Evolutionary conservation across 2,888 invertebrate genomes (phyloP), one percentile per base, ranked within the genome.

Genomic region (Cerceris ruficornis): DNA sequence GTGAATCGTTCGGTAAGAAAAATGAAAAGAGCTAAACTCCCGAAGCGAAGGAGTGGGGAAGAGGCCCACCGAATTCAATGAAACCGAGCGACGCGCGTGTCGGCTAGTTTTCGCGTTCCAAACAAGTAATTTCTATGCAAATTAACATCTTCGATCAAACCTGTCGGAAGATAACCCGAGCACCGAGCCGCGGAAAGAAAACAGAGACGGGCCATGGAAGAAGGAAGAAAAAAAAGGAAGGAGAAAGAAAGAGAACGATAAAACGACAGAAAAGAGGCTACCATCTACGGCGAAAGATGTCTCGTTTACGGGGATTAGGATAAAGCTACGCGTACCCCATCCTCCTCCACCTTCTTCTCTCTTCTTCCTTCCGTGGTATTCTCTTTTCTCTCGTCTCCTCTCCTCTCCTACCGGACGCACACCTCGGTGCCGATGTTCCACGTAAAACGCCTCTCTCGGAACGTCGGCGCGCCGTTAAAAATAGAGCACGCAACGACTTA

Each of bases 401-500:
- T 55, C 39, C 59, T 50, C 41, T 75, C 76, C 50, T 61, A 42
- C 59, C 14, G 28, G 28, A 28, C 49, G 55, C 68, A 69, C 74
- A 69, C 69, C 41, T 50, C 80, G 69, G 54, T 41, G 57, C 62
- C 60, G 57, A 71, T 64, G 83, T 66, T 75, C 75, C 76, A 68
- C 77, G 82, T 80, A 78, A 82, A 84, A 77, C 80, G 81, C 79
- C 76, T 59, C 41, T 28, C 17, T 81, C 80, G 80, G 86, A 85
- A 59, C 72, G 66, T 67, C 69, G 74, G 75, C 71, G 80, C 75
- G 82, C 84, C 87, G 90, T 92, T 91, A 92, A 92, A 92, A 92
- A 92, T 92, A 92, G 92, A 92, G 90, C 92, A 90, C 89, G 90
- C 91, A 92, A 90, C 90, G 88, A 90, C 91, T 90, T 86, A 92